Evolutionary conservation across 2,113 vertebrate species (phyloP), one percentile per base, ranked within the genome.

Genomic region (Pelobates fuscus): DNA sequence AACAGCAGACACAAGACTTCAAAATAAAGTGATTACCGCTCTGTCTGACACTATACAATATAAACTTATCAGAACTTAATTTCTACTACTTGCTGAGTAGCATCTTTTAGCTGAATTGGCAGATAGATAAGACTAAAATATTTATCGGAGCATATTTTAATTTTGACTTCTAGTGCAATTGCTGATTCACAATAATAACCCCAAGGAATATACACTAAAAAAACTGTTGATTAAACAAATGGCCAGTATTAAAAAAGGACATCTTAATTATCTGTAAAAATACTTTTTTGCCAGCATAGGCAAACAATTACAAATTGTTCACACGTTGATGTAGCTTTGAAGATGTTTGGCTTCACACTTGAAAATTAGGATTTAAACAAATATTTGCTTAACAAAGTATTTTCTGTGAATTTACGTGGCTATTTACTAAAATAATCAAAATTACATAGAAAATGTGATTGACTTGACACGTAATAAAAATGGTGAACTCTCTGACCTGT

Each of bases 291-390:
- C 60, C 49, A 78, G 59, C 68, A 76, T 59, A 55, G 77, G 74
- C 65, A 64, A 66, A 69, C 49, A 82, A 84, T 74, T 80, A 78
- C 55, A 78, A 77, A 61, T 44, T 25, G 23, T 82, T 57, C 80
- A 68, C 41, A 21, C 59, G 69, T 82, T 58, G 72, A 52, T 70
- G 21, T 4, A 52, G n/a, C n/a, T 78, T 69, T 58, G 77, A 55
- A 20, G 12, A 29, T 74, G 67, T 82, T 69, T 58, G 52, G 29
- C 66, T 81, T 27, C 67, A 52, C 60, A 71, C 78, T 81, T 21
- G 77, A 78, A 76, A 83, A 72, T 61, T 77, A 82, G 26, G 75
- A 81, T 71, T 37, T 63, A 80, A 82, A 79, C 25, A 81, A 72
- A 79, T 72, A 73, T 27, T 77, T 83, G 6, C 27, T 82, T 71